Conservation (phyloP, 2,113 vertebrate genomes). For the Ammodramus savannarum region DNA sequence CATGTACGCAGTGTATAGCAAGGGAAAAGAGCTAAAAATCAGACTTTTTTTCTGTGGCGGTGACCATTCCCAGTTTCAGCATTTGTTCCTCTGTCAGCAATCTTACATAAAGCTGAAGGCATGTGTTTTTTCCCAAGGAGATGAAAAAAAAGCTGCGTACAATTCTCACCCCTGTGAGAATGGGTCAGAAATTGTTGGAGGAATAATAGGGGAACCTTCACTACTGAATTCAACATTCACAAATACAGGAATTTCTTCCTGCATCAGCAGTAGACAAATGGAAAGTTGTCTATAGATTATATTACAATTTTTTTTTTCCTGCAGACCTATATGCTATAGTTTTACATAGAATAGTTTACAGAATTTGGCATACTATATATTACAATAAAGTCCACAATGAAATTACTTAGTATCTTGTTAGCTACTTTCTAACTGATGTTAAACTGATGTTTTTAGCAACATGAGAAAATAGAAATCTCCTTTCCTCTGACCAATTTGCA, state of each 20-base stretch:
- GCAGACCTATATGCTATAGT: not conserved
- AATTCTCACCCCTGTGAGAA: not conserved
- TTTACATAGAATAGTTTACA: not conserved
- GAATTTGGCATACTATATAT: not conserved
- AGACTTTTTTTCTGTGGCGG: not conserved
- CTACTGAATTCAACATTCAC: not conserved
- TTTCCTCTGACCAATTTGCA: not conserved
- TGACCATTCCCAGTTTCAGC: not conserved
- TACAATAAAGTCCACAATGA: not conserved
- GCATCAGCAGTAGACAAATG: not conserved
- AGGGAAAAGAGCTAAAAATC: not conserved
- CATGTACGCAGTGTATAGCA: accelerated
- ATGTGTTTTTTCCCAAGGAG: not conserved
- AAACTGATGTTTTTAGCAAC: not conserved
- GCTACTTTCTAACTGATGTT: not conserved
- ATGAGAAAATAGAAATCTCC: not conserved
- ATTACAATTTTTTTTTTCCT: not conserved
- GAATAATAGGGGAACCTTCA: not conserved
- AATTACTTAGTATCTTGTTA: not conserved
- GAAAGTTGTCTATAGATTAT: not conserved
- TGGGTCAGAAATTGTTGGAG: not conserved
- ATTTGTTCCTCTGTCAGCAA: not conserved
- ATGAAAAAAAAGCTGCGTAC: not conserved
- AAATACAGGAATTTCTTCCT: not conserved
- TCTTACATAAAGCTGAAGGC: not conserved